These are phyloP conservation scores for Drosophila niveifrons DNA, from an alignment of 2,888 invertebrate genomes.

Conservation along the genomic window DNA sequence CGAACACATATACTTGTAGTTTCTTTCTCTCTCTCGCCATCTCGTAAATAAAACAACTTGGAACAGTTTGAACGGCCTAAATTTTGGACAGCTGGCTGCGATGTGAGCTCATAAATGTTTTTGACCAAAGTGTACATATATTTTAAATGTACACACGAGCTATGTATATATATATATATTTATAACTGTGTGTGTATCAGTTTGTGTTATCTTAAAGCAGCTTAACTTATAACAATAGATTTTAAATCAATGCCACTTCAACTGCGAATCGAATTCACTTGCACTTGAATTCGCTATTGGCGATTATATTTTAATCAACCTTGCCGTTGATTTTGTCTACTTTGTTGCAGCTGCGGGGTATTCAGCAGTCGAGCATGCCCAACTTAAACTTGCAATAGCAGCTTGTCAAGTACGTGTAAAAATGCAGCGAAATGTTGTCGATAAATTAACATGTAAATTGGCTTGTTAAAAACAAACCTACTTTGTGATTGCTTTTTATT, in stretches of 20 bases:
- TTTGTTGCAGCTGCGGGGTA: neutral
- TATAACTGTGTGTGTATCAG: neutral
- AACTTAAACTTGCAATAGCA: slow-evolving; percentile 20
- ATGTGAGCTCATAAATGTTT: slow-evolving; percentile 14
- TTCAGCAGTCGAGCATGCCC: neutral
- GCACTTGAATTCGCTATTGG: slow-evolving; percentile 11
- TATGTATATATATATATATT: neutral
- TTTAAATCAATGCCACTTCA: slow-evolving; percentile 16
- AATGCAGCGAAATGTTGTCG: slow-evolving; percentile 12
- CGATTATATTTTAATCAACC: neutral
- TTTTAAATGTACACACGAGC: neutral
- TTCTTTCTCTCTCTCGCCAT: slow-evolving; percentile 3
- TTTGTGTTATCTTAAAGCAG: slow-evolving; percentile 7
- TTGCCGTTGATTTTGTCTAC: neutral
- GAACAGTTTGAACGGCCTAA: slow-evolving; percentile 56
- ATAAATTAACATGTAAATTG: slow-evolving; percentile 20
- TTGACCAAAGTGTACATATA: neutral
- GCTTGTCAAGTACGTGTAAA: slow-evolving; percentile 12
- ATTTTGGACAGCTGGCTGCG: slow-evolving; percentile 52
- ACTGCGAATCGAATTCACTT: slow-evolving; percentile 1
- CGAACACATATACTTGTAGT: slow-evolving; percentile 19
- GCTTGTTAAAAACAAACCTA: neutral
- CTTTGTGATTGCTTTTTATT: neutral
- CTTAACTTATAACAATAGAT: neutral
- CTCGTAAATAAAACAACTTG: slow-evolving; percentile 35